Conservation (phyloP, 2,888 invertebrate genomes). For the Sesia bembeciformis region DNA sequence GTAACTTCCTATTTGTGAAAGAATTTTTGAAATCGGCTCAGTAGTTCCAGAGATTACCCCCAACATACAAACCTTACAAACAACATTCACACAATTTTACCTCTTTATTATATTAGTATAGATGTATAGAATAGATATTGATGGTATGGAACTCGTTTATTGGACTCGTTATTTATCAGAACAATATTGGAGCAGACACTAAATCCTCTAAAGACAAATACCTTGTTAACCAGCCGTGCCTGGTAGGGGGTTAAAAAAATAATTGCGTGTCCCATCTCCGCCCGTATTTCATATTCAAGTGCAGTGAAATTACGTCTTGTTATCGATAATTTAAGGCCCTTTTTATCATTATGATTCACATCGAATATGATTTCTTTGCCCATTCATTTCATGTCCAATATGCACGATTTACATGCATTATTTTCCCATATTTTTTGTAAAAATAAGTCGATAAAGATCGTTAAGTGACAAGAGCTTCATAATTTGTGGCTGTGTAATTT, state of each 20-base stretch:
- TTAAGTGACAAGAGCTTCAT: no score
- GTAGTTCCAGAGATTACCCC: background rate
- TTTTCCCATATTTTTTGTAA: background rate
- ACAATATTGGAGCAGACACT: background rate
- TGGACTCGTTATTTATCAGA: background rate
- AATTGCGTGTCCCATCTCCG: constrained; percentile 28
- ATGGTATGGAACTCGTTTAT: background rate
- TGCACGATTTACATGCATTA: background rate
- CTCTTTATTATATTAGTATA: background rate
- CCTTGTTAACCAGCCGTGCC: constrained; percentile 22
- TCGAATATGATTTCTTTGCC: background rate
- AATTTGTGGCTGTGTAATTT: no score
- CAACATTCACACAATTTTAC: background rate
- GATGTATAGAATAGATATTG: background rate
- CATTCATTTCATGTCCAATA: background rate
- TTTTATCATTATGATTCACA: constrained; percentile 21
- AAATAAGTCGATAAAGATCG: background rate
- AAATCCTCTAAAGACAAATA: constrained; percentile 39
- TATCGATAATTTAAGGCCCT: constrained; percentile 23
- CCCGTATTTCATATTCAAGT: constrained; percentile 18
- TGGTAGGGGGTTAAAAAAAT: constrained; percentile 37
- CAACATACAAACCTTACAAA: background rate
- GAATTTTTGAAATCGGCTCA: background rate
- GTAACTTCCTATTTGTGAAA: no score
- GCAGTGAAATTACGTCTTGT: constrained; percentile 25